Conservation (phyloP, 2,888 invertebrate species). For the Lasiommata megera region DNA sequence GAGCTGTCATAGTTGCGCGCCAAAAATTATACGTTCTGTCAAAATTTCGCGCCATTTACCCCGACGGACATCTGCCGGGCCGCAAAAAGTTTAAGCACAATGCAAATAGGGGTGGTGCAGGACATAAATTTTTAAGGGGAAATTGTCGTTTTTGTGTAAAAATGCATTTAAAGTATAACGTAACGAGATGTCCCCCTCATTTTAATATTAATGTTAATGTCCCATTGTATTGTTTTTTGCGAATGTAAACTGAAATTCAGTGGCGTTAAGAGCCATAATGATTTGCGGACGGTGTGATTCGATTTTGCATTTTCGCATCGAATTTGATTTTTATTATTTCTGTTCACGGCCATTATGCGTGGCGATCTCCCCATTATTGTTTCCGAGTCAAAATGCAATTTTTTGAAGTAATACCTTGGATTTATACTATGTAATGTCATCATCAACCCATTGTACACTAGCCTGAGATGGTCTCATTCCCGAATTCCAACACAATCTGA, state of each 20-base stretch:
- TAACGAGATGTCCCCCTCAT: conserved; percentile 63
- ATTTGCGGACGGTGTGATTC: conserved; percentile 15
- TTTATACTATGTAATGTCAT: too few species aligned
- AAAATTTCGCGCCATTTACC: conserved; percentile 80
- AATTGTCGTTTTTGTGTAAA: conserved; percentile 68
- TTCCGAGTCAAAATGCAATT: conserved; percentile 15
- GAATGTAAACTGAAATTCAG: conserved; percentile 39
- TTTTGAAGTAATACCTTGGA: too few species aligned
- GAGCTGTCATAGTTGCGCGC: conserved; percentile 63
- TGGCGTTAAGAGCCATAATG: conserved; percentile 21
- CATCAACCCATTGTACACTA: too few species aligned
- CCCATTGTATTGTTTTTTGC: conserved; percentile 36
- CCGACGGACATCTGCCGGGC: conserved; percentile 66
- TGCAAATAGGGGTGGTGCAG: conserved; percentile 74
- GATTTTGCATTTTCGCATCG: conserved; percentile 47
- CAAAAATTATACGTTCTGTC: conserved; percentile 75
- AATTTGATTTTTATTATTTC: conserved; percentile 58
- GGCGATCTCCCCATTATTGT: too few species aligned
- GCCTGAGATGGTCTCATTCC: too few species aligned
- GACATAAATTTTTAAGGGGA: conserved; percentile 78
- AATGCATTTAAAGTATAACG: conserved; percentile 77
- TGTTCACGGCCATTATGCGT: conserved; percentile 48
- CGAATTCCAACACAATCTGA: too few species aligned
- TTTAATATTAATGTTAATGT: conserved; percentile 63
- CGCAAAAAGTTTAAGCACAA: conserved; percentile 67